Evolutionary conservation across 2,888 invertebrate species (phyloP), one percentile per base, ranked within the genome.

Genomic region (Macaria liturata): DNA sequence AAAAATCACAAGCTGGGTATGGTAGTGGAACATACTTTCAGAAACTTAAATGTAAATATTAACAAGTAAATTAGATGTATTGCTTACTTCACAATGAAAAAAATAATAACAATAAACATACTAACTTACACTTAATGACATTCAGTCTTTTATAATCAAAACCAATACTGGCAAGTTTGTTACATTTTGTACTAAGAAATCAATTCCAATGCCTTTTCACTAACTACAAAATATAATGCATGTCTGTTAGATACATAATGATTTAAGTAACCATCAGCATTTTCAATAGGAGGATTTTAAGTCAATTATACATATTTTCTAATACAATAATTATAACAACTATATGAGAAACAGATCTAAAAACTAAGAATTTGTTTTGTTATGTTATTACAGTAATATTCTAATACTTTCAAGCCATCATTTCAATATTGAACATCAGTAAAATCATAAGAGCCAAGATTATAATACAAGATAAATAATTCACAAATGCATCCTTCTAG

Each of bases 91-190:
- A 76, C 75, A 80, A 39, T 39, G 51, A 51, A 51, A 78, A 54
- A 81, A 70, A 83, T 81, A 84, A 82, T 85, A 88, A 88, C 83
- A 86, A 83, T 82, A 73, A 74, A 65, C 65, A 71, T 71, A 72
- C 63, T 70, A 70, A 71, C 80, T 84, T 80, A 85, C 76, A 80
- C 83, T 84, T 86, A 82, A 90, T 80, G 90, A 91, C 88, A 85
- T 88, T 91, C 91, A 91, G 91, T 91, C 91, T 91, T 90, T 86
- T 88, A 86, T 75, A 88, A n/a, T 88, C 80, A 86, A 83, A 91
- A 90, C 91, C 91, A 91, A 91, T 91, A 91, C 91, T 91, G 91
- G 91, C 91, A 91, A 91, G 91, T 90, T 89, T 86, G 84, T 89
- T 89, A 84, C 75, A 87, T 83, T 90, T 91, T 91, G 91, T 91